Evolutionary conservation across 2,797 vertebrate genomes (phyloP).

Genomic region (Heteromormyrus szaboi): DNA sequence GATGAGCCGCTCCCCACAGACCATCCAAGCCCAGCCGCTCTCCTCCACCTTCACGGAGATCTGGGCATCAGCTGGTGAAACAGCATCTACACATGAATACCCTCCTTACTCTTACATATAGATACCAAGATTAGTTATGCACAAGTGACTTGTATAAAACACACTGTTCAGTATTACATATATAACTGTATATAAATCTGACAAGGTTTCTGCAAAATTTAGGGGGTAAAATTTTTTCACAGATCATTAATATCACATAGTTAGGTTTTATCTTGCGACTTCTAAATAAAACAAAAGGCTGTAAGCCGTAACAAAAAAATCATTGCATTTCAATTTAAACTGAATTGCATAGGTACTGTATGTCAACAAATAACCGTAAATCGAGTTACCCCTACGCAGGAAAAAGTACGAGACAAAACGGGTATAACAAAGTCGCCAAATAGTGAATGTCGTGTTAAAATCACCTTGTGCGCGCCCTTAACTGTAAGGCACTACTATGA

Average conservation of each 20-base stretch:
- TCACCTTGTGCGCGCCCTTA: background rate
- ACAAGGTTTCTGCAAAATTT: background rate
- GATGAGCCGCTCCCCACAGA: constrained; percentile 79
- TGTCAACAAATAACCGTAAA: background rate
- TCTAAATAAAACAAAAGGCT: background rate
- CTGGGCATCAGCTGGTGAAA: constrained; percentile 62
- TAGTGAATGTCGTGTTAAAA: background rate
- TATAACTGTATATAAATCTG: background rate
- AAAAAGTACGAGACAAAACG: background rate
- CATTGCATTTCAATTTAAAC: background rate
- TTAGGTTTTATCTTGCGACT: background rate
- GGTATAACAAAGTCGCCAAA: background rate
- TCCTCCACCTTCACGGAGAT: constrained; percentile 78
- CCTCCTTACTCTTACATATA: background rate
- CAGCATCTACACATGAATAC: background rate
- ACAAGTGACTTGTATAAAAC: background rate
- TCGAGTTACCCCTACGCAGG: background rate
- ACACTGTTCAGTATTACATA: background rate
- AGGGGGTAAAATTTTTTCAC: background rate
- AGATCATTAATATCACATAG: background rate
- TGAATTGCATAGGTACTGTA: background rate
- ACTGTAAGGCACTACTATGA: background rate
- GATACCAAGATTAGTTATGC: background rate
- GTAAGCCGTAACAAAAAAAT: background rate
- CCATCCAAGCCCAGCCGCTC: constrained; percentile 89